Evolutionary conservation across 1,140 invertebrate species (phyloP), one percentile per base, ranked within the genome.

Genomic region (Euborellia annulipes): DNA sequence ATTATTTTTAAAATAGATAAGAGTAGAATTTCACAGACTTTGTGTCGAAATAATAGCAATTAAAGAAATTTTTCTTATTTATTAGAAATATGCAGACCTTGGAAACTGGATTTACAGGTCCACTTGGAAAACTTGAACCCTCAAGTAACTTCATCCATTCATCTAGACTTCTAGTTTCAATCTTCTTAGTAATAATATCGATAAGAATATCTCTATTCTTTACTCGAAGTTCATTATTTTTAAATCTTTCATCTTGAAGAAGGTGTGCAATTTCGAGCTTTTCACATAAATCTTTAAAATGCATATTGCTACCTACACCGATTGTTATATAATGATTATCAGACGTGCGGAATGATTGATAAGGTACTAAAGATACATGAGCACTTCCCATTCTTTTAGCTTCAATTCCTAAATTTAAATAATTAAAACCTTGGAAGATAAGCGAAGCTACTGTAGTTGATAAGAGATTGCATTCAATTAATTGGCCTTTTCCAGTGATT

Each of bases 341-440:
- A 57, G 72, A 73, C 0, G 87, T 90, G 55, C 69, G 63, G 57
- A 92, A 93, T 21, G 78, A 71, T 71, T 95, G 80, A 59, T 97
- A 97, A 0, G 93, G 93, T 0, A 97, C 92, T 52, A 98, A 83
- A 59, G 86, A 94, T 42, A 82, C 84, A 65, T 97, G 92, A 3
- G 83, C 85, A 0, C 90, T 95, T 3, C 94, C 92, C 72, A 81
- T 82, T 42, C 84, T 67, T 36, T 67, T 65, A 0, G 79, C 80
- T 56, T 91, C 84, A 53, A 75, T 69, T 38, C 78, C 78, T 47
- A 75, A 79, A 66, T 96, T 98, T 14, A 98, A 63, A 61, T 87
- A 96, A 68, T 90, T 94, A 1, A 80, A 83, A 0, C 73, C 91
- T 40, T 95, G 70, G 62, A 96, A 95, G 13, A 89, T 85, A 54